A percentile compares a stretch with the other conserved stretches of the same genome.
Conservation (phyloP, 2,888 invertebrate genomes). For the Drosophila histrio region DNA sequence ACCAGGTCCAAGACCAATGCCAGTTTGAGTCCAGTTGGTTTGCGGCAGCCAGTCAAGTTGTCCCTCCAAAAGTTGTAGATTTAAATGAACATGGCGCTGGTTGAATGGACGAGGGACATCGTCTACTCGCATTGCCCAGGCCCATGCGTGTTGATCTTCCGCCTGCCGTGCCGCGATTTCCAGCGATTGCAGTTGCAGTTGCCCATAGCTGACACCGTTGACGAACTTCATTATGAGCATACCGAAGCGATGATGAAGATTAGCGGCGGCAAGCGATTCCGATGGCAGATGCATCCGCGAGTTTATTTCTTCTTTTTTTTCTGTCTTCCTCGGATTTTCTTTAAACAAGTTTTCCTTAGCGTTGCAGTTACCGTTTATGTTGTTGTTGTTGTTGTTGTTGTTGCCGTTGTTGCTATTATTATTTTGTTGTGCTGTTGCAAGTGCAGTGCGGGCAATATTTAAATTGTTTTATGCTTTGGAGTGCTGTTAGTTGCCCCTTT, state of each 20-base stretch:
- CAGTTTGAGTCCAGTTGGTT: conserved; percentile 51
- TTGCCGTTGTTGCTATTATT: conserved; percentile 7
- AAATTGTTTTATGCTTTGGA: conserved; percentile 79
- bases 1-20: conserved; percentile 22
- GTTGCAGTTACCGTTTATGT: conserved; percentile 33
- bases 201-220: conserved; percentile 80
- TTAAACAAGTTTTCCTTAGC: conserved; percentile 55
- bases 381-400: conserved; percentile 20
- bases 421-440: conserved; percentile 63
- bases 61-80: conserved; percentile 81
- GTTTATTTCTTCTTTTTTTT: conserved; percentile 6
- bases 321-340: conserved; percentile 24
- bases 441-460: conserved; percentile 80
- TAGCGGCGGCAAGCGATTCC: conserved; percentile 69
- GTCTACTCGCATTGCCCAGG: conserved; percentile 46
- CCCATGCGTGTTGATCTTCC: conserved; percentile 73
- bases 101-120: conserved; percentile 35
- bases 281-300: conserved; percentile 77
- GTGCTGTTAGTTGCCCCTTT: conserved; percentile 66
- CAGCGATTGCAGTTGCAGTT: conserved; percentile 57
- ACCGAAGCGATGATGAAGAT: conserved; percentile 68
- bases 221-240: conserved; percentile 71
- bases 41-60: conserved; percentile 67
- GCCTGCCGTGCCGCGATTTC: conserved; percentile 40
- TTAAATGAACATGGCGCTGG: conserved; percentile 80